A percentile compares a stretch with the other conserved stretches of the same genome.
Conservation (phyloP, 2,888 invertebrate species). For the Diploptera punctata region DNA sequence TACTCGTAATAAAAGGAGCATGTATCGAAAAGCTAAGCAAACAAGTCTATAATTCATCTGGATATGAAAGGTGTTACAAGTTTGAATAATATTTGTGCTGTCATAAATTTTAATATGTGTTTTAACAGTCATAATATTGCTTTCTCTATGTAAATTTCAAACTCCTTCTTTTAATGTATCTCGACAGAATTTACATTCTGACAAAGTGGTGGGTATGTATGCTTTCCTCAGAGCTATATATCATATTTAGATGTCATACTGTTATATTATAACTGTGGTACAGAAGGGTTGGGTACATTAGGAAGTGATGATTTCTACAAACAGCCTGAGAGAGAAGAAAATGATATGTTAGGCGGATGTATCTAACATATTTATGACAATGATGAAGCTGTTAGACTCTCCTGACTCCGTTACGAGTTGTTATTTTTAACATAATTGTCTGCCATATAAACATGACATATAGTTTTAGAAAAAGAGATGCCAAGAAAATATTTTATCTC, state of each 20-base stretch:
- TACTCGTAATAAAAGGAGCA: too few species aligned
- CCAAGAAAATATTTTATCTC: constrained; percentile 15
- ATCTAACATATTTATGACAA: constrained; percentile 12
- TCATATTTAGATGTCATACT: constrained; percentile 30
- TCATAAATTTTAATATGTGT: too few species aligned
- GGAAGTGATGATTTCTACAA: constrained; percentile 21
- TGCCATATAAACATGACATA: constrained; percentile 18
- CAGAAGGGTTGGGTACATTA: too few species aligned
- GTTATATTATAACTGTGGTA: background rate
- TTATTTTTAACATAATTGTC: constrained; percentile 12
- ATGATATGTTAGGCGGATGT: background rate
- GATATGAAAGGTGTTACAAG: too few species aligned
- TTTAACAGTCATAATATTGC: background rate
- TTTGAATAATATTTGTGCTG: too few species aligned
- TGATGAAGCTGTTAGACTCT: constrained; percentile 21
- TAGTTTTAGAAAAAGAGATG: background rate
- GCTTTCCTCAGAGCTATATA: constrained; percentile 1
- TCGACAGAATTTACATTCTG: background rate
- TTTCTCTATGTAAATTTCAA: background rate
- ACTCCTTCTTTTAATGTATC: background rate
- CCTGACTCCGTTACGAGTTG: background rate
- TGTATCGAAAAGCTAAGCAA: too few species aligned
- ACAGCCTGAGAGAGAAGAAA: background rate
- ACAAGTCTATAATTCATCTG: too few species aligned
- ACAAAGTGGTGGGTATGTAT: too few species aligned